Conservation (phyloP, 2,797 vertebrate genomes). For the Sebastes nivosus region DNA sequence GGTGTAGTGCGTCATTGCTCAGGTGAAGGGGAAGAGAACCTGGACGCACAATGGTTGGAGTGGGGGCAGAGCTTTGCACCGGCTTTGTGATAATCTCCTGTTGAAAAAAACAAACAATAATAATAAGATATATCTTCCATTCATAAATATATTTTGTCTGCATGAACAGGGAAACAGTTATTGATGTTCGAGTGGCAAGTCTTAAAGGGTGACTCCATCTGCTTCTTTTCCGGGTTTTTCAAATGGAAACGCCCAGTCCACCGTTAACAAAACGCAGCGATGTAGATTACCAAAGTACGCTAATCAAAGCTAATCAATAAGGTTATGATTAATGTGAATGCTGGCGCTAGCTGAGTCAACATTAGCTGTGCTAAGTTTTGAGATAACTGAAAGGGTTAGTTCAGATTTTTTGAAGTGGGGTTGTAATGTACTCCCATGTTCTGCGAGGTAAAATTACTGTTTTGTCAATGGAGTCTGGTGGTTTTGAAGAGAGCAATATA, state of each 20-base stretch:
- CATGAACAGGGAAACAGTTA: neutral
- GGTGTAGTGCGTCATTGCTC: slow-evolving; percentile 90
- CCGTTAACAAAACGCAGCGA: neutral
- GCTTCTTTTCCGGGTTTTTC: neutral
- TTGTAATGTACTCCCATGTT: too few relatives aligned
- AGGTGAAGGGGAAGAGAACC: slow-evolving; percentile 94
- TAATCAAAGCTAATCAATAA: neutral
- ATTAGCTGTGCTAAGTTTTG: neutral
- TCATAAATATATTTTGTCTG: neutral
- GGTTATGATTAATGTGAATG: neutral
- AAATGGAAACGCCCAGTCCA: neutral
- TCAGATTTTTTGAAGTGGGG: too few relatives aligned
- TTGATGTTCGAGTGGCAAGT: neutral
- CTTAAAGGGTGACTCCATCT: neutral
- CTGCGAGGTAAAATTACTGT: too few relatives aligned
- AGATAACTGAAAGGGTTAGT: neutral
- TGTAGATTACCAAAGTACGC: neutral
- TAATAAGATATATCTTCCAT: neutral
- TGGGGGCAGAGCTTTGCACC: slow-evolving; percentile 87
- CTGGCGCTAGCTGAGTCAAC: neutral
- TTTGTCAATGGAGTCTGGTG: neutral
- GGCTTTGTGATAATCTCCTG: slow-evolving; percentile 89
- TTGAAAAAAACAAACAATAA: slow-evolving; percentile 30
- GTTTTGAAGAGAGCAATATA: neutral
- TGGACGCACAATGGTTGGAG: slow-evolving; percentile 94